phyloP scores from a whole-genome alignment of 1,140 invertebrate genomes.

The Elysia chlorotica region DNA sequence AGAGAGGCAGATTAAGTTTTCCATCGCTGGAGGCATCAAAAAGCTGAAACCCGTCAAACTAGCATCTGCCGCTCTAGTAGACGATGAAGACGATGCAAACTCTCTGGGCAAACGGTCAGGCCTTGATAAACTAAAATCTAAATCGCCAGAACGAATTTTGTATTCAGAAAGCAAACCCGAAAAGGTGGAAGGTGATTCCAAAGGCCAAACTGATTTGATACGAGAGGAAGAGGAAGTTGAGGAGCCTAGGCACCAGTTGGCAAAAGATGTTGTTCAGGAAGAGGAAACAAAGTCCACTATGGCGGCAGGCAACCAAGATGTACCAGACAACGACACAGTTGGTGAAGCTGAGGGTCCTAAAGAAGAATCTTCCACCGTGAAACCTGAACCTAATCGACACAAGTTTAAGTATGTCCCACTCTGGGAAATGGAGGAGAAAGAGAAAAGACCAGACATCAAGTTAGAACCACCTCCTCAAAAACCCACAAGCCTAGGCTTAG shows the following conservation, averaged over 20 bases:
- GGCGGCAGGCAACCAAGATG: neutral
- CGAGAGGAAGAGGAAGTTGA: no score
- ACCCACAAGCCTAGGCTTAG: conserved; percentile 1
- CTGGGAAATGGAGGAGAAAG: conserved; percentile 15
- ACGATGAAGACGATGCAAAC: conserved; percentile 12
- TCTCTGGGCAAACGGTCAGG: no score
- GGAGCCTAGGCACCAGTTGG: no score
- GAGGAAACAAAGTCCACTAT: no score
- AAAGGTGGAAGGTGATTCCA: no score
- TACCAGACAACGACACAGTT: neutral
- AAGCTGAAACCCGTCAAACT: conserved; percentile 9
- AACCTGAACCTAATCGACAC: neutral
- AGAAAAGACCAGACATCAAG: neutral
- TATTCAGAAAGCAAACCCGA: no score
- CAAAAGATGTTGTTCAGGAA: no score
- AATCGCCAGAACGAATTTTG: no score
- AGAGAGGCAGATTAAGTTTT: conserved; percentile 20
- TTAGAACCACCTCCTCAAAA: neutral
- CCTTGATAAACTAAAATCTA: no score
- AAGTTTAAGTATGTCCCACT: conserved; percentile 21
- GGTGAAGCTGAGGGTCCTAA: neutral
- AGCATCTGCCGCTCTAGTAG: neutral
- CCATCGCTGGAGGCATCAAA: neutral
- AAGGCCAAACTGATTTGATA: no score
- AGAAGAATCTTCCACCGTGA: neutral